Evolutionary conservation across 2,888 invertebrate genomes (phyloP), one percentile per base, ranked within the genome.

Genomic region (Stenichneumon culpator): DNA sequence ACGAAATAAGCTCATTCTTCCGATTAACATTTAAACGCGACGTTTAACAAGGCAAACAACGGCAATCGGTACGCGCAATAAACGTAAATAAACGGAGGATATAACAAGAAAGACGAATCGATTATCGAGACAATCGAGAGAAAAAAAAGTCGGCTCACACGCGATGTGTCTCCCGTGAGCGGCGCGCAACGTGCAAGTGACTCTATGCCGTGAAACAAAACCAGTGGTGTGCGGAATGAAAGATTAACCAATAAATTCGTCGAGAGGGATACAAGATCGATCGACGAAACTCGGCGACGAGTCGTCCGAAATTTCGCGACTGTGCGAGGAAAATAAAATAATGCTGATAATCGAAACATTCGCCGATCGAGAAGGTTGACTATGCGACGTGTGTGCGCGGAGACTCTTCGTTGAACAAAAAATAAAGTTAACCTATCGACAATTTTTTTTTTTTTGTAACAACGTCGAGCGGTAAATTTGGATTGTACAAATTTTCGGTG

Each of bases 301-400:
- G 16, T 47, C 14, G 16, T 47, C 16, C 14, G 16, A 47, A 47
- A 47, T 16, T 47, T 47, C 44, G 5, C 44, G 44, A 16, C 44
- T 4, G 16, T 3, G 44, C 3, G 44, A 16, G 44, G 44, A 47
- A 47, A 47, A 47, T 47, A 16, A 16, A 16, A 47, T 47, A 47
- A 47, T 16, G 16, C 44, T 3, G 44, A 47, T 47, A 47, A 47
- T 47, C 44, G 44, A 47, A 16, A 47, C 44, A 47, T 16, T 47
- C 44, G 44, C 3, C 44, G 44, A 47, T 47, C 44, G 44, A 16
- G 16, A 47, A 0, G 28, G n/a, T 28, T 36, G 57, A 65, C 65
- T 65, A 32, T 75, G 74, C 32, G 65, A 75, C 74, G 74, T 50
- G 65, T 50, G 32, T 19, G 74, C 32, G 11, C 39, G 39, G 39